These are phyloP conservation scores for Mesoclemmys tuberculata DNA, from an alignment of 2,113 vertebrate genomes.

Conservation along the genomic window DNA sequence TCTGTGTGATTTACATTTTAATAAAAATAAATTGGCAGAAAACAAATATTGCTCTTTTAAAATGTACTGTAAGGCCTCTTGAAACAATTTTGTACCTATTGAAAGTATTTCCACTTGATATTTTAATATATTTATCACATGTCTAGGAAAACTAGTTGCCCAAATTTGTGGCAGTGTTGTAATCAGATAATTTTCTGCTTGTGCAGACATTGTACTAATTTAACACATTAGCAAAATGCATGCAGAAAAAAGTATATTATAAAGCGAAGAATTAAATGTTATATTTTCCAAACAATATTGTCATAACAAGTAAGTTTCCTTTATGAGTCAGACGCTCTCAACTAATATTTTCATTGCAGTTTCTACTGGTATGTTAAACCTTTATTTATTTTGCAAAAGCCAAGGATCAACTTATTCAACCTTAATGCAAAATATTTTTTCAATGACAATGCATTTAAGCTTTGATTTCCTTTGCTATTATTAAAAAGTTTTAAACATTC, in stretches of 20 bases:
- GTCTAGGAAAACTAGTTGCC: not conserved
- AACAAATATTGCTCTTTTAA: conserved; percentile 34
- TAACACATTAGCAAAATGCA: not conserved
- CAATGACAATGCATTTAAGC: not conserved
- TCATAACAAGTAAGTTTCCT: conserved; percentile 21
- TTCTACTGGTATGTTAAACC: not conserved
- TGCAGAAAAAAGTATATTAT: not conserved
- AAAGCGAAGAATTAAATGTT: not conserved
- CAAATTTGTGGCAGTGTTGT: not conserved
- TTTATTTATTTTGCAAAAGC: conserved; percentile 27
- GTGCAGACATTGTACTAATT: conserved; percentile 30
- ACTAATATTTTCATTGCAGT: not conserved
- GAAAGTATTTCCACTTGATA: conserved; percentile 35
- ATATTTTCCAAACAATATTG: not conserved
- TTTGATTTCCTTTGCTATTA: not conserved
- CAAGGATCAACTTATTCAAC: not conserved
- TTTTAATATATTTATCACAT: conserved; percentile 20
- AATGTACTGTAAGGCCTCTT: conserved; percentile 1
- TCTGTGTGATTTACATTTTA: conserved; percentile 38
- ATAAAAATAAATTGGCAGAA: conserved; percentile 57
- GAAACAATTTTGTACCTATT: conserved; percentile 15
- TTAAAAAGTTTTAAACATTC: not conserved
- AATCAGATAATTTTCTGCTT: conserved; percentile 44
- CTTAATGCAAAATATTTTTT: not conserved
- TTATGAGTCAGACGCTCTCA: not conserved